phyloP scores from a whole-genome alignment of 2,888 invertebrate species.

The Coenonympha glycerion region DNA sequence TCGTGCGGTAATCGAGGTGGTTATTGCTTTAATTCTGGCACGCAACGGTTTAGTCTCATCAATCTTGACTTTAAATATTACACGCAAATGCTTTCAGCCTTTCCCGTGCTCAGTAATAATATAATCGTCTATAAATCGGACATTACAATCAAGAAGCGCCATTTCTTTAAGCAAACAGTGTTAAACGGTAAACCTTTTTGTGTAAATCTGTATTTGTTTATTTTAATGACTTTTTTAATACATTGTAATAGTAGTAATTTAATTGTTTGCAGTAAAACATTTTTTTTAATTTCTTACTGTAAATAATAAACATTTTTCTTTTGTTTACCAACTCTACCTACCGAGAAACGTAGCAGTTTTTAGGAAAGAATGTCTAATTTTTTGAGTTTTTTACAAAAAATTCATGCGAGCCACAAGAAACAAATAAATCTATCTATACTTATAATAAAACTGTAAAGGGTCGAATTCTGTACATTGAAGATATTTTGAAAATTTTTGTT shows the following conservation, averaged over 20 bases:
- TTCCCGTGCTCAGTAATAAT: constrained; percentile 36
- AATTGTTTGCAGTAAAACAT: too few species aligned
- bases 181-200: neutral
- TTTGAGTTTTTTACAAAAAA: too few species aligned
- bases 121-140: constrained; percentile 40
- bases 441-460: too few species aligned
- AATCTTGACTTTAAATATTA: constrained; percentile 58
- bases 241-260: neutral
- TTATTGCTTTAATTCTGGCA: constrained; percentile 48
- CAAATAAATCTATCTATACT: too few species aligned
- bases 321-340: too few species aligned
- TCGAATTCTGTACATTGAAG: too few species aligned
- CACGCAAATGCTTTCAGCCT: constrained; percentile 56
- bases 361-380: too few species aligned
- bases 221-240: neutral
- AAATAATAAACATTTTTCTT: too few species aligned
- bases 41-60: constrained; percentile 50
- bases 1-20: constrained; percentile 45
- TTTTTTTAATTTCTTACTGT: too few species aligned
- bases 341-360: too few species aligned
- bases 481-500: too few species aligned
- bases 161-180: constrained; percentile 22
- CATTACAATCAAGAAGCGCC: constrained; percentile 35
- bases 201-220: neutral
- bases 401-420: too few species aligned